Base-by-base conservation (phyloP, 2,113 vertebrate genomes). In the Rallus limicola region DNA sequence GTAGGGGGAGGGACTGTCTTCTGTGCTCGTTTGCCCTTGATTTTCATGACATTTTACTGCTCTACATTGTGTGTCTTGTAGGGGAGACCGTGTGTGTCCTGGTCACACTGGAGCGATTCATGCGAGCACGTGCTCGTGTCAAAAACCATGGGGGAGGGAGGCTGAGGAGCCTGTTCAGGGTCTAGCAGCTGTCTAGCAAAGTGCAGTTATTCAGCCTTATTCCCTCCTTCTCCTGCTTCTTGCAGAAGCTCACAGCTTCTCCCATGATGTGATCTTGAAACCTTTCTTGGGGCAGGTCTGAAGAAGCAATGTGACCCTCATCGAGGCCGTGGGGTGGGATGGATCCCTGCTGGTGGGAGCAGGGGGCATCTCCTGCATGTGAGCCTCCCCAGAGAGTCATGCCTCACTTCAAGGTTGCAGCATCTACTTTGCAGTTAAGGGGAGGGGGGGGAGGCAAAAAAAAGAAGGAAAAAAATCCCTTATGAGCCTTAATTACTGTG, bases 41-140 rank as follows among this genome's bases (percentile, higher is more conserved):
- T 96, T 96, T 96, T 82, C 74, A 10, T 92, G 91, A 72, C 93
- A 70, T 94, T 94, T 93, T 93, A 26, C 77, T 94, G 91, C 70
- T 87, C 88, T 89, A 52, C 46, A 85, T 89, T 92, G 24, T 83
- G 68, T 79, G 44, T 77, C 63, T 60, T 88, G 65, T 84, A 36
- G 53, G 76, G 71, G 58, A 79, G 76, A 31, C 64, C 5, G 7
- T 11, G 34, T 11, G 34, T 76, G 75, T 71, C 60, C 83, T 76
- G 91, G 58, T 79, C 88, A 59, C 69, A 29, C 16, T n/a, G 90
- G 72, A 64, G 31, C 63, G 38, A 11, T 74, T 88, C 52, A 17
- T 0, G 8, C 48, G 69, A 84, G 80, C 76, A 14, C 6, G 3
- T 74, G 77, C 65, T 90, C 11, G 1, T 78, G 65, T 60, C 38